Evolutionary conservation across 2,113 vertebrate species (phyloP), one percentile per base, ranked within the genome.

Genomic region (Synodontis membranacea): DNA sequence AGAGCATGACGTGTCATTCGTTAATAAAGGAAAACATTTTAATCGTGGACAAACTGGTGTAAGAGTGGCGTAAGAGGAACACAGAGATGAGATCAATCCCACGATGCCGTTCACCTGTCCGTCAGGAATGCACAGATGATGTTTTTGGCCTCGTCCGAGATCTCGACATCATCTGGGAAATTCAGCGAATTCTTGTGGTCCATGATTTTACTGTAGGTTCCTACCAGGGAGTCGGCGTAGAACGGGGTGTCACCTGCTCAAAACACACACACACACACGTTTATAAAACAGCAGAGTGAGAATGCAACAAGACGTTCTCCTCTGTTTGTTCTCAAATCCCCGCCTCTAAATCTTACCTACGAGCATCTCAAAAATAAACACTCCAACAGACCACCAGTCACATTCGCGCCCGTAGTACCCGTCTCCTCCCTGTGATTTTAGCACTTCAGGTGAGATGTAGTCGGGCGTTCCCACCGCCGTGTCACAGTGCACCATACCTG

Each of bases 131-230:
- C 97, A 94, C 97, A 99, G 93, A 99, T 99, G 90, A 99, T 97
- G 86, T 96, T 97, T 94, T 98, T 99, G 48, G 98, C 98, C 89
- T 98, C 95, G 90, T 97, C 96, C 79, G 98, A 99, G 92, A 99
- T 99, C 93, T 99, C 98, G 87, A 99, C 96, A 75, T 99, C 98
- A 92, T 98, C 97, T 0, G 98, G 98, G 90, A 99, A 99, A 93
- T 96, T 97, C 1, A 99, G 92, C 14, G 98, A 97, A 93, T 99
- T 99, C 93, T 99, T 99, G 90, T 99, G 97, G 95, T 99, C 98
- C 98, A 99, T 99, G 93, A 99, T 99, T 94, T 99, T 99, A 94
- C 98, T 99, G 52, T 99, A 99, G 0, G 98, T 99, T 92, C 98
- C 98, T 87, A 99, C 98, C 89, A 99, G 93, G 0, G 98, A 99